Evolutionary conservation across 2,113 vertebrate species (phyloP), one percentile per base, ranked within the genome.

Genomic region (Hippocampus zosterae): DNA sequence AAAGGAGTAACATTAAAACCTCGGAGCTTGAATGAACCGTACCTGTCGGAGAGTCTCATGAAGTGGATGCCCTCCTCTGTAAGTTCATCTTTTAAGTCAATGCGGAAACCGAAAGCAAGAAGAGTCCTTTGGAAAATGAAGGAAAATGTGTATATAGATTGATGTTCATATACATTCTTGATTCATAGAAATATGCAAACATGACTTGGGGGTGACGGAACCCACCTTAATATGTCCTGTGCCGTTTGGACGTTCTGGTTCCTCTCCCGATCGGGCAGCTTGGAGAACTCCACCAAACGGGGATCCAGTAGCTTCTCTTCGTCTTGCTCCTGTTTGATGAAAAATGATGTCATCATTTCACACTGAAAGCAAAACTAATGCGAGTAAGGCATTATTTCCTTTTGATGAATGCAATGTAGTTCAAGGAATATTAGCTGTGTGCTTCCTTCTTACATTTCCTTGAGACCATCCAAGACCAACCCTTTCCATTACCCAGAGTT

Each of bases 401-500:
- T 23, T 23, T 9, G 29, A 55, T 12, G 3, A 72, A 25, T 56
- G 9, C 25, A 5, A 55, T 13, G 3, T 15, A n/a, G 46, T 42
- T 61, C 0, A 60, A 23, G 23, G 4, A 16, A 19, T 21, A 13
- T 2, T 64, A 7, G 27, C 60, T 55, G 8, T n/a, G 18, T 55
- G 57, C 68, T 16, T 70, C 3, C 66, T 65, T 68, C 90, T 72
- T 92, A 98, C 96, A 69, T 90, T 86, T 82, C 94, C 96, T 75
- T 95, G 91, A 29, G 93, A 95, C 96, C 96, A 98, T 73, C 95
- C 96, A 57, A 94, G 93, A 77, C 96, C 95, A 56, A 95, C 94
- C 87, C 93, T 96, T 81, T 97, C 96, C 93, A 94, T 93, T 67
- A 94, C 93, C 96, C 95, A 97, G 78, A 98, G 93, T 72, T 98